Evolutionary conservation across 2,113 vertebrate genomes (phyloP).

Genomic region (Rhea americana): DNA sequence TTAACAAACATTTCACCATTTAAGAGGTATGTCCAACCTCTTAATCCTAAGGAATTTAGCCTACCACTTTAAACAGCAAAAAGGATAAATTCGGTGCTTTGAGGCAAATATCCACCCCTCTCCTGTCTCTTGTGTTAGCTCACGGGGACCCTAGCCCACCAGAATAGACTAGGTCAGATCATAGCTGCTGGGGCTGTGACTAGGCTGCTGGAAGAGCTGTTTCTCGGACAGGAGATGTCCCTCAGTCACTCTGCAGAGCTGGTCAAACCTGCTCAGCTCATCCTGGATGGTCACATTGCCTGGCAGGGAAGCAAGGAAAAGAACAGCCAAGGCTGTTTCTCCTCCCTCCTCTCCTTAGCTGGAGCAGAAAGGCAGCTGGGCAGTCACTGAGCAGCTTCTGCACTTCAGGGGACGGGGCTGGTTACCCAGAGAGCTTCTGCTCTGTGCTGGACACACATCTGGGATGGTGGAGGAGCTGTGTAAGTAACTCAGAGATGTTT

Average conservation of each 20-base stretch:
- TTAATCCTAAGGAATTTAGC: neutral
- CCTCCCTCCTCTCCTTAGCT: neutral
- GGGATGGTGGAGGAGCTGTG: neutral
- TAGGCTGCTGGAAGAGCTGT: rapidly evolving
- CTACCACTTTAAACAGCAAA: neutral
- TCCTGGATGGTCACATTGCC: neutral
- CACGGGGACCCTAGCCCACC: neutral
- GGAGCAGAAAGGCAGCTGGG: neutral
- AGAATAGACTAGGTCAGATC: neutral
- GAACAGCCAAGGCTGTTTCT: neutral
- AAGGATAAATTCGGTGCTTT: neutral
- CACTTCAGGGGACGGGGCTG: neutral
- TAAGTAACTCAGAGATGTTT: neutral
- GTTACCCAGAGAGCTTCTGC: rapidly evolving
- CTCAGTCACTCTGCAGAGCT: neutral
- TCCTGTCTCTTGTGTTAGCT: neutral
- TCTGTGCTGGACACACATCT: neutral
- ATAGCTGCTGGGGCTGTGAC: neutral
- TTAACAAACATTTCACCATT: neutral
- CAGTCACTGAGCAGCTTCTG: neutral
- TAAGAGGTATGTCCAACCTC: neutral
- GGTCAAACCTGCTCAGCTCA: neutral
- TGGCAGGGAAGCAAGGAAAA: neutral
- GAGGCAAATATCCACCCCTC: neutral
- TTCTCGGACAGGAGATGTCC: neutral